Base-by-base conservation (phyloP, 2,888 invertebrate species). In the Luffia ferchaultella region DNA sequence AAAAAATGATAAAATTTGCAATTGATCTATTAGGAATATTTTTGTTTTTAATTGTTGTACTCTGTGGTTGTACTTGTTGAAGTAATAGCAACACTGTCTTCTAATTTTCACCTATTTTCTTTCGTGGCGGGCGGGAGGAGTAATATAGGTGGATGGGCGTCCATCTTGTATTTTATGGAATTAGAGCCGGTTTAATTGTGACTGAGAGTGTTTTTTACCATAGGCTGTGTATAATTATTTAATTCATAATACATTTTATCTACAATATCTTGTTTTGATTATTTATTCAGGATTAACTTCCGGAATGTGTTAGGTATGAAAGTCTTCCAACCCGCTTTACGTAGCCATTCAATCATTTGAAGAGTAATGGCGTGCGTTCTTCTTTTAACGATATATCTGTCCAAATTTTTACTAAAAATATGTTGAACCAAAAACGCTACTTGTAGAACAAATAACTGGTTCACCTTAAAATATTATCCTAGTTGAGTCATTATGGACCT, bases 131-230 rank as follows among this genome's bases (percentile, higher is more conserved):
- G 43, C 19, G 20, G 50, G 46, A 45, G 40, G 46, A 50, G 45
- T 40, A 20, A 42, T 16, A 86, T 85, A 85, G 85, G 88, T 87
- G 87, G 86, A 88, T 88, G 87, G 87, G 89, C 89, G 88, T 90
- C 90, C 91, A 90, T 90, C 89, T 90, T 90, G 90, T 87, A 89
- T 88, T 87, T 87, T 86, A 85, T 88, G 86, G 86, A 85, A 87
- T 79, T 86, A 88, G 90, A 90, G 90, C 90, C 90, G 90, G 90
- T 88, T 85, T 78, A 83, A 75, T 83, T 83, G 77, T 78, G 85
- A 77, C 82, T 78, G 78, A 80, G 77, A 80, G 80, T 73, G 74
- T 74, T 76, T 79, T 78, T 73, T 75, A 74, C 75, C 73, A 71
- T 68, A 67, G 70, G 73, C 70, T 73, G 69, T 63, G 70, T 69